Percentiles rank a stretch among this genome's conserved stretches.
Evolutionary conservation across 2,113 vertebrate genomes (phyloP).

Genomic region (Ranitomeya imitator): DNA sequence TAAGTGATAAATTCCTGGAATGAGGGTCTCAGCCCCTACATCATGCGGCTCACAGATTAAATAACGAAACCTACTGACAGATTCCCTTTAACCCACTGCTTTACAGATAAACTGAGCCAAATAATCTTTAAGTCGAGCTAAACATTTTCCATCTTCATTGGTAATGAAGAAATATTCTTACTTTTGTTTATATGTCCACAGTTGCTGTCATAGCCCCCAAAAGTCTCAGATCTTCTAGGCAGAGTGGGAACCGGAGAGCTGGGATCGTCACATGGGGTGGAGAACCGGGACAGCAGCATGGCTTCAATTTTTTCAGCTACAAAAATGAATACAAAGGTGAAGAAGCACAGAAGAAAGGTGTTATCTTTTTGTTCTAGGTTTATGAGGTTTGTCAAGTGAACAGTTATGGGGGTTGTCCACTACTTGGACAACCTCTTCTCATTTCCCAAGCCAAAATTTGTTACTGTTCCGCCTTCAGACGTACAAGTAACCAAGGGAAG

Average conservation of each 20-base stretch:
- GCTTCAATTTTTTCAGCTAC: conserved; percentile 88
- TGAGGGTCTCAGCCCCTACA: no score
- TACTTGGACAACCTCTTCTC: no score
- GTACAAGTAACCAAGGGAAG: no score
- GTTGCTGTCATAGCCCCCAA: conserved; percentile 82
- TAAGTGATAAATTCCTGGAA: no score
- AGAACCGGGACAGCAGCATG: conserved; percentile 76
- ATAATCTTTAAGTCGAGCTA: neutral
- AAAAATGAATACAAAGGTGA: neutral
- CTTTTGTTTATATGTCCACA: conserved; percentile 72
- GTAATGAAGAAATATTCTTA: conserved; percentile 55
- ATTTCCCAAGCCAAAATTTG: no score
- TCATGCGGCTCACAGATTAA: no score
- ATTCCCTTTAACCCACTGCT: neutral
- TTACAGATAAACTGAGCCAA: neutral
- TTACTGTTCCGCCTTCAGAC: no score
- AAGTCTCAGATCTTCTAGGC: conserved; percentile 82
- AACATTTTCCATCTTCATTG: neutral
- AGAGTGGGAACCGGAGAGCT: conserved; percentile 59
- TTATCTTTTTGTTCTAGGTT: no score
- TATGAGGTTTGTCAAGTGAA: no score
- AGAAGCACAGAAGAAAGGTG: neutral
- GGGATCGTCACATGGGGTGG: conserved; percentile 68
- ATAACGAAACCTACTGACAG: no score
- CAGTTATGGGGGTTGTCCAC: no score